These are phyloP conservation scores for Drosophila truncata DNA, from an alignment of 1,140 invertebrate genomes.

Conservation along the genomic window DNA sequence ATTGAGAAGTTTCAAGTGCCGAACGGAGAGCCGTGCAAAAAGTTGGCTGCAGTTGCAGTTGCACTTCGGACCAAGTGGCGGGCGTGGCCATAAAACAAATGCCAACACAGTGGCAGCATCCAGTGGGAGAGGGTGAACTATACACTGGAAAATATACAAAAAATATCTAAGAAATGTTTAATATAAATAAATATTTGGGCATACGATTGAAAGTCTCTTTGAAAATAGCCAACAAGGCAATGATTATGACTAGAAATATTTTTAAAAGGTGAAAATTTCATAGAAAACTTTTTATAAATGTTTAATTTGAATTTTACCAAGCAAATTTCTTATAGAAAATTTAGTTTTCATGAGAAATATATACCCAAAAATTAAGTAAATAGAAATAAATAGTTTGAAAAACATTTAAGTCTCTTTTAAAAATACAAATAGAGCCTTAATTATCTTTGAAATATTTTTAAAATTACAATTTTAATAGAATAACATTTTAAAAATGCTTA, in stretches of 20 bases:
- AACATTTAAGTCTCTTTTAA: neutral
- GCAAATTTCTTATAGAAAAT: too few species aligned
- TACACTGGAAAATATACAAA: neutral
- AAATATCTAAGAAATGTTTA: neutral
- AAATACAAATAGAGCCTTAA: neutral
- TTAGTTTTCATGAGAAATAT: neutral
- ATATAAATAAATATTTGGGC: too few species aligned
- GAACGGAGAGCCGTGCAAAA: conserved; percentile 64
- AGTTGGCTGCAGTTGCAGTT: conserved; percentile 79
- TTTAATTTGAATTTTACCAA: neutral
- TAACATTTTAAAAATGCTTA: neutral
- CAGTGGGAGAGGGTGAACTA: neutral
- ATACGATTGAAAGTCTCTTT: neutral
- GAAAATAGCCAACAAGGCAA: too few species aligned
- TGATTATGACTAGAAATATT: neutral
- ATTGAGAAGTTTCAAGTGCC: conserved; percentile 79
- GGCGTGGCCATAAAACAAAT: conserved; percentile 79
- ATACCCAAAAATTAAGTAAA: neutral
- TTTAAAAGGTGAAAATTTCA: neutral
- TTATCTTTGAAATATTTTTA: neutral
- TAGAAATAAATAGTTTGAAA: neutral
- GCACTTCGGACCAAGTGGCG: conserved; percentile 75
- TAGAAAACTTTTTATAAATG: neutral
- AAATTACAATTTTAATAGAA: neutral
- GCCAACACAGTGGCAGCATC: conserved; percentile 33